Conservation (phyloP, 1,140 invertebrate genomes). For the Tachypleus tridentatus region DNA sequence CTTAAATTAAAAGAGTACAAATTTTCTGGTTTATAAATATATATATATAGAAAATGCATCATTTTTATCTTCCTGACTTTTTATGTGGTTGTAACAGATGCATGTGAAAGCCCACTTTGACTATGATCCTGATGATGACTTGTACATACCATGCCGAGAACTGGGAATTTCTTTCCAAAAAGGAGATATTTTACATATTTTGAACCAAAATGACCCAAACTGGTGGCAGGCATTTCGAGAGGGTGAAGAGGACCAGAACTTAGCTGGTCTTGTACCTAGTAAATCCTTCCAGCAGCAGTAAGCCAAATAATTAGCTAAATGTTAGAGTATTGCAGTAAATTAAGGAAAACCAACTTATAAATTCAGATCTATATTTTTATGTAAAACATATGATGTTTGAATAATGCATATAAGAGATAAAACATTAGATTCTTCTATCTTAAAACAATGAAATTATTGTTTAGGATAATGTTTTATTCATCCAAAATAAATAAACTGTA, state of each 20-base stretch:
- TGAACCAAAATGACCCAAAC: slow-evolving; percentile 47
- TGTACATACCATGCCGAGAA: slow-evolving; percentile 94
- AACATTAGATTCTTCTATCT: not conserved
- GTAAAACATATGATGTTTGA: not conserved
- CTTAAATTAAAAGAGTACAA: no score
- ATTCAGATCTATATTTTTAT: not conserved
- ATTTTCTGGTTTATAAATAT: no score
- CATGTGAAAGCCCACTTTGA: slow-evolving; percentile 58
- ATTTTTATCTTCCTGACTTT: no score
- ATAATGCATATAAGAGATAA: not conserved
- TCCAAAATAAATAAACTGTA: no score
- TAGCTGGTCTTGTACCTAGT: slow-evolving; percentile 91
- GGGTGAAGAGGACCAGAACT: slow-evolving; percentile 81
- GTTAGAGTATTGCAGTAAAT: not conserved
- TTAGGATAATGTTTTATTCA: no score
- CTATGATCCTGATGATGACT: slow-evolving; percentile 96
- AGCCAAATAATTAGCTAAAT: slow-evolving; percentile 31
- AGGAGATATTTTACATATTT: slow-evolving; percentile 91
- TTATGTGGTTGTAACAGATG: slow-evolving; percentile 11
- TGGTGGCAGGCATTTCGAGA: slow-evolving; percentile 78
- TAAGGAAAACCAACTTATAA: not conserved
- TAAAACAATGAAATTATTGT: no score
- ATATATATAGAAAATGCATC: no score
- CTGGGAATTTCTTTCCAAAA: slow-evolving; percentile 77
- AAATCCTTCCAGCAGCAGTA: slow-evolving; percentile 89